Percentiles rank a stretch among this genome's conserved stretches.
These are phyloP conservation scores for Danaus chrysippus DNA, from an alignment of 2,888 invertebrate species.

Conservation along the genomic window DNA sequence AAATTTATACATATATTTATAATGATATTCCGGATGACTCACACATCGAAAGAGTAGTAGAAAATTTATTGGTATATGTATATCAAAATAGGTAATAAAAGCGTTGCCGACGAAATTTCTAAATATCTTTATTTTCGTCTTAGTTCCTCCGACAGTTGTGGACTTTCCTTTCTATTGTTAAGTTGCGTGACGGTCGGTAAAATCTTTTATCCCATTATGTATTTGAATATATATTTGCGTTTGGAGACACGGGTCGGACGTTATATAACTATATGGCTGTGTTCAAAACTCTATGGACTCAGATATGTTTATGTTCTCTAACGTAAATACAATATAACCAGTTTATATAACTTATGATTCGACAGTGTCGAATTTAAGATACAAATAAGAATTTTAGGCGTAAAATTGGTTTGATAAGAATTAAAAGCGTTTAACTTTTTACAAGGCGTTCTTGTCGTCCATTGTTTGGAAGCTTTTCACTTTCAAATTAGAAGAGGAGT, in stretches of 20 bases:
- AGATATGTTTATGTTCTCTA: too few relatives aligned
- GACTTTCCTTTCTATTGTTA: conserved; percentile 33
- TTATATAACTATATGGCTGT: conserved; percentile 17
- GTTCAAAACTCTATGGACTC: too few relatives aligned
- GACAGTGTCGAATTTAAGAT: too few relatives aligned
- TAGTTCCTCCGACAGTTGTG: conserved; percentile 35
- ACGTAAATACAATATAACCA: background rate
- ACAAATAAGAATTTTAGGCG: conserved; percentile 41
- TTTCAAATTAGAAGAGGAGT: conserved; percentile 52
- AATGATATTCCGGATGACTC: too few relatives aligned
- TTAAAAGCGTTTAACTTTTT: conserved; percentile 59
- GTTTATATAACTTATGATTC: background rate
- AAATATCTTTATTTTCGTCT: conserved; percentile 26
- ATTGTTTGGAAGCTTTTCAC: conserved; percentile 62
- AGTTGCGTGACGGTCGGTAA: conserved; percentile 30
- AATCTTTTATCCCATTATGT: conserved; percentile 30
- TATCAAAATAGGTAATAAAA: background rate
- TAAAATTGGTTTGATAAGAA: conserved; percentile 58
- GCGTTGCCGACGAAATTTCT: conserved; percentile 20
- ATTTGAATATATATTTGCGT: conserved; percentile 27
- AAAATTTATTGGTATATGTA: too few relatives aligned
- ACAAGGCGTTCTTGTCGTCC: conserved; percentile 52
- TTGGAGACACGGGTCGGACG: conserved; percentile 23
- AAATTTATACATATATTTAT: background rate
- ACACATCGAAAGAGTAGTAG: too few relatives aligned